Conservation (phyloP, 2,113 vertebrate species). For the Cromileptes altivelis region DNA sequence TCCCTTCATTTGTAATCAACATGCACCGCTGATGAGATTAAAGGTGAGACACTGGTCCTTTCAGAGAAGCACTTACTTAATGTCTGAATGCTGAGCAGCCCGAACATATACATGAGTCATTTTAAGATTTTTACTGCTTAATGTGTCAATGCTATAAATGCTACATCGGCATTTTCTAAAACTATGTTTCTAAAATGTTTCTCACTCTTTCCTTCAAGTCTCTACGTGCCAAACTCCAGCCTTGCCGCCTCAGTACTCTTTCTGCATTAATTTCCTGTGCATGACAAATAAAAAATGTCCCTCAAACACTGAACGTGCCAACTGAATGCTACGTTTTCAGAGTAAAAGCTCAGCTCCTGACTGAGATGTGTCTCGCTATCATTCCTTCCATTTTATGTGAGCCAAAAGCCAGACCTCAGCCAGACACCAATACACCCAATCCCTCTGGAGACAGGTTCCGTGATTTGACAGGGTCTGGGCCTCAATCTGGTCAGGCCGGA, state of each 20-base stretch:
- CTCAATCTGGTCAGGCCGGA: slow-evolving; percentile 67
- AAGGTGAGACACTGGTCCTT: slow-evolving; percentile 67
- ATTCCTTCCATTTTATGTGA: slow-evolving; percentile 57
- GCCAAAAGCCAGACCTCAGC: slow-evolving; percentile 65
- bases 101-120: slow-evolving; percentile 18
- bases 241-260: slow-evolving; percentile 3
- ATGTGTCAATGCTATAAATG: slow-evolving; percentile 14
- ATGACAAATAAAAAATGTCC: background rate
- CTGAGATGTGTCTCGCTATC: slow-evolving; percentile 57
- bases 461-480: slow-evolving; percentile 73
- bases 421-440: slow-evolving; percentile 58
- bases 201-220: background rate
- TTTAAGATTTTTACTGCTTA: slow-evolving; percentile 5
- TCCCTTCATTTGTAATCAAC: slow-evolving; percentile 74
- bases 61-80: slow-evolving; percentile 52
- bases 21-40: slow-evolving; percentile 72
- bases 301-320: background rate
- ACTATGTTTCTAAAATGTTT: slow-evolving; percentile 4
- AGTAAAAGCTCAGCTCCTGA: slow-evolving; percentile 8
- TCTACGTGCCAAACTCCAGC: background rate
- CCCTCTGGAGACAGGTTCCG: slow-evolving; percentile 60
- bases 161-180: slow-evolving; percentile 5
- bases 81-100: slow-evolving; percentile 42
- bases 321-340: slow-evolving; percentile 20
- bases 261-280: slow-evolving; percentile 23